Evolutionary conservation across 2,113 vertebrate species (phyloP).

Genomic region (Taxidea taxus): DNA sequence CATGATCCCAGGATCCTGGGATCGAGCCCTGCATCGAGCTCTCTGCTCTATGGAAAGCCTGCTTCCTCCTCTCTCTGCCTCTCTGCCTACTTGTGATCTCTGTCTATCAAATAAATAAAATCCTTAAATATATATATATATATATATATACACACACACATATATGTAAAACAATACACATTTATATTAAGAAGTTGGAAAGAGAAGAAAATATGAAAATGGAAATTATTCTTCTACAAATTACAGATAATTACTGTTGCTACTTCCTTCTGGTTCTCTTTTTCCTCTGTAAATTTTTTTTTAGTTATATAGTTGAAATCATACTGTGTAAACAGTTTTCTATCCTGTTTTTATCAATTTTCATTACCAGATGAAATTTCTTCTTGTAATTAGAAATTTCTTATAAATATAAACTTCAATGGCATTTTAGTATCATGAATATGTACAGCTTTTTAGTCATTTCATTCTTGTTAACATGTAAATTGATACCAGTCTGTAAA

Average conservation of each 20-base stretch:
- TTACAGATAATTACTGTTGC: background rate
- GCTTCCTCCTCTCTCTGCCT: too few relatives aligned
- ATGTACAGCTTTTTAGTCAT: background rate
- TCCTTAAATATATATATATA: too few relatives aligned
- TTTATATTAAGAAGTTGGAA: slow-evolving; percentile 17
- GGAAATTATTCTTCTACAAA: background rate
- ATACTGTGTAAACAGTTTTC: background rate
- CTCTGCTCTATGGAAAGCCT: too few relatives aligned
- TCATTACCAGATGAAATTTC: slow-evolving; percentile 4
- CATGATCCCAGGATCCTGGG: too few relatives aligned
- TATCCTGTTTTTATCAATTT: background rate
- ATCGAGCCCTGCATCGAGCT: too few relatives aligned
- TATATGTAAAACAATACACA: background rate
- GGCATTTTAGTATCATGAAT: background rate
- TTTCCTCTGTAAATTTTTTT: background rate
- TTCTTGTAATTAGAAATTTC: background rate
- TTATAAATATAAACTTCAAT: background rate
- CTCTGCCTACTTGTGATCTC: too few relatives aligned
- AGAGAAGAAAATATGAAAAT: background rate
- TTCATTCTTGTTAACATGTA: background rate
- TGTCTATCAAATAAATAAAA: too few relatives aligned
- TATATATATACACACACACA: too few relatives aligned
- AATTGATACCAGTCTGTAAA: background rate
- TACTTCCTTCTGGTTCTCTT: background rate
- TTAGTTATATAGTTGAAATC: slow-evolving; percentile 3